phyloP scores from a whole-genome alignment of 2,888 invertebrate genomes.

The Dyspetes luteomarginatus region DNA sequence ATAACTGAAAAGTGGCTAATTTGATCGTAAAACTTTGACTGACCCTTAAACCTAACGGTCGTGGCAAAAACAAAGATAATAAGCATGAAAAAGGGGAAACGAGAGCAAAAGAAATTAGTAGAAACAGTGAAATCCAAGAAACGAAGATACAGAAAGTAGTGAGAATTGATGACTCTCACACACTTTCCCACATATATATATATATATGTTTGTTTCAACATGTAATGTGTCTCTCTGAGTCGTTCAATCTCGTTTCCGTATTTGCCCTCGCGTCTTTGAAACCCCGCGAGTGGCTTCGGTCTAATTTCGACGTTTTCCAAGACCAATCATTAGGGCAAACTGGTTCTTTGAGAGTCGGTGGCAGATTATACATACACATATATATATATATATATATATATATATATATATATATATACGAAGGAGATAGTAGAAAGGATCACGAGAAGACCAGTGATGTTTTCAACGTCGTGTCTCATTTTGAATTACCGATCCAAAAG shows the following conservation, averaged over 20 bases:
- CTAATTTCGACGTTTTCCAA: constrained; percentile 70
- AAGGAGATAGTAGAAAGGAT: constrained; percentile 39
- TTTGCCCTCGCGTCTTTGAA: constrained; percentile 57
- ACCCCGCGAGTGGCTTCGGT: constrained; percentile 59
- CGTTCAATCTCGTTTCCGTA: constrained; percentile 62
- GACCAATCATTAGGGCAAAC: constrained; percentile 70
- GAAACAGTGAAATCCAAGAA: constrained; percentile 55
- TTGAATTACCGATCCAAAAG: constrained; percentile 62
- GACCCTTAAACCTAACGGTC: no score
- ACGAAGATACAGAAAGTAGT: constrained; percentile 18
- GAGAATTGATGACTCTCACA: constrained; percentile 39
- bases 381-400: constrained; percentile 16
- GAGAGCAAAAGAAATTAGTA: constrained; percentile 34
- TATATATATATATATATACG: constrained; percentile 9
- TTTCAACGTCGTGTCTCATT: constrained; percentile 61
- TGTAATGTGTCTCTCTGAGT: constrained; percentile 39
- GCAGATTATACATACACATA: constrained; percentile 13
- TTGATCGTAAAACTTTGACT: no score
- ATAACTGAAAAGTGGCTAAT: no score
- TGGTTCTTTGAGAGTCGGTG: constrained; percentile 63
- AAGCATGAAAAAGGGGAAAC: constrained; percentile 1
- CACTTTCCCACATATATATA: not conserved
- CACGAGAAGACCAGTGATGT: constrained; percentile 63
- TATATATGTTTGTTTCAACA: constrained; percentile 11
- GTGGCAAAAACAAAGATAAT: constrained; percentile 28